Base-by-base conservation (phyloP, 1,140 invertebrate species). In the Temnothorax curvispinosus region DNA sequence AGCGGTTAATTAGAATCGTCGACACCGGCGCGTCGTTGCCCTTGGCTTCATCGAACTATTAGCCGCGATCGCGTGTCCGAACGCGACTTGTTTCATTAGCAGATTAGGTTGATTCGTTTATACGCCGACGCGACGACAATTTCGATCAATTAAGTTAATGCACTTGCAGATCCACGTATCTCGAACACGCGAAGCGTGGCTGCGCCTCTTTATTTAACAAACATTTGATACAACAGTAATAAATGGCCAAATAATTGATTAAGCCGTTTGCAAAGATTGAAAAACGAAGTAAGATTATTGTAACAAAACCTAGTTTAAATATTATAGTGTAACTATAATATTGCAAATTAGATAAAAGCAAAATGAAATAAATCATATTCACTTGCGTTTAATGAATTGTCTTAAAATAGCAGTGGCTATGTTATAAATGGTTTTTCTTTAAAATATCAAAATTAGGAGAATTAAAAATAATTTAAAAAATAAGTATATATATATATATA, bases 71-170 rank as follows among this genome's bases (percentile, higher is more conserved):
- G 54, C 85, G 62, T 81, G 74, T 86, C 64, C 54, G 64, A 38
- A 27, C 38, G 64, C 41, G 84, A 78, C 76, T 86, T 67, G 50
- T 47, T 86, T 86, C 85, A 86, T 86, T 86, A 86, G 76, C 62
- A 38, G 64, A 86, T 86, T 86, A 86, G 76, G 32, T 69, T 81
- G 62, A 86, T 81, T 69, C 76, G 64, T 81, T 86, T 86, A 86
- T 52, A 27, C 41, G 52, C 13, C 52, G 32, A 50, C 65, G 41
- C 56, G 69, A 86, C 41, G 69, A 75, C 69, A 75, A 84, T 74
- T 75, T 74, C 69, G 44, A 84, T 84, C 75, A 86, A 86, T 86
- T 86, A 86, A 65, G 76, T 69, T 86, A 86, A 86, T 81, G 85
- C 52, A 69, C 18, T 35, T 35, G 80, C 27, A 60, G 54, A 84